These are phyloP conservation scores for Cryptoprocta ferox DNA, from an alignment of 2,797 vertebrate species.

Conservation along the genomic window DNA sequence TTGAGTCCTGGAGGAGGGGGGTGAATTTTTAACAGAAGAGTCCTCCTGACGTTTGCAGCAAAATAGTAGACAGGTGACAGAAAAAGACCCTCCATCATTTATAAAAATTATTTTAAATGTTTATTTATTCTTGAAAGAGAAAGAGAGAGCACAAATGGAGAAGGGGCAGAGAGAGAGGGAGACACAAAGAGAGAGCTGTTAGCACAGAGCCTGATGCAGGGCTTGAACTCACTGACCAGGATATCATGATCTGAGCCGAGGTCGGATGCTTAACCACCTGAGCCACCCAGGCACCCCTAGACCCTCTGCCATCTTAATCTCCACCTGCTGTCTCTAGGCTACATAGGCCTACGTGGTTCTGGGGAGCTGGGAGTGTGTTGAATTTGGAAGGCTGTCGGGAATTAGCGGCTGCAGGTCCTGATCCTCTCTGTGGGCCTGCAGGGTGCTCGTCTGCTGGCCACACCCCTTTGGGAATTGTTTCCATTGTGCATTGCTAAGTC, in stretches of 20 bases:
- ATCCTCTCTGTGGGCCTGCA: not conserved
- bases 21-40: not conserved
- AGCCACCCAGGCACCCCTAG: no score
- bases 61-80: not conserved
- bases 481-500: not conserved
- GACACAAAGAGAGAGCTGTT: no score
- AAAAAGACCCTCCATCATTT: not conserved
- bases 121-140: no score
- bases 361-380: not conserved
- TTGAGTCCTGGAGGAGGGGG: not conserved
- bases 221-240: no score
- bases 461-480: not conserved
- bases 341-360: not conserved
- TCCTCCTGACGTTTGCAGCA: not conserved
- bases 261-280: no score
- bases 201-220: no score
- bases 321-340: not conserved
- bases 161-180: no score
- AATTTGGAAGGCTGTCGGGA: not conserved
- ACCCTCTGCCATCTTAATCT: not conserved
- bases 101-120: no score
- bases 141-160: no score
- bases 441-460: not conserved
- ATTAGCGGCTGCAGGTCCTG: not conserved
- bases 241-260: no score